Conservation (phyloP, 1,140 invertebrate species). For the Drusus annulatus region DNA sequence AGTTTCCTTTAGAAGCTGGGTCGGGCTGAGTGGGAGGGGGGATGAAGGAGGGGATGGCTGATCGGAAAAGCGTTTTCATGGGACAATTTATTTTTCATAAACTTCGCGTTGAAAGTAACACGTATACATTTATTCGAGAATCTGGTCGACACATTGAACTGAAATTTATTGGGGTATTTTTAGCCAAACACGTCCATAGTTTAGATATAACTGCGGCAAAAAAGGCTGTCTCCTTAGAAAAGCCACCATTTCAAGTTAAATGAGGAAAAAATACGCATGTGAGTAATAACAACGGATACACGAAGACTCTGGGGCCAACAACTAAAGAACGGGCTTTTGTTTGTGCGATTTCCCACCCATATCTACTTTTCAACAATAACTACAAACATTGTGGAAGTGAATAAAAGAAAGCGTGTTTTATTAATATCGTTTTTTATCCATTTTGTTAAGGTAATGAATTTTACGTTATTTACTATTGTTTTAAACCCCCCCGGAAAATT, state of each 20-base stretch:
- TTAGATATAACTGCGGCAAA: conserved; percentile 14
- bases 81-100: conserved; percentile 52
- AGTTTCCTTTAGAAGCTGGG: conserved; percentile 45
- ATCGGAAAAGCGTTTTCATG: conserved; percentile 43
- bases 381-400: no score
- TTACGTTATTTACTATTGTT: no score
- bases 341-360: no score
- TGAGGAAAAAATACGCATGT: neutral
- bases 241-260: conserved; percentile 23
- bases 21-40: neutral
- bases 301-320: neutral
- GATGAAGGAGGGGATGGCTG: neutral
- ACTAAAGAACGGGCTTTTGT: neutral
- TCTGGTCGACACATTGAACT: neutral
- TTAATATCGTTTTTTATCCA: no score
- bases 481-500: no score
- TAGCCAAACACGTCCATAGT: neutral
- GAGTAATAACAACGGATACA: neutral
- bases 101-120: conserved; percentile 32
- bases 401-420: no score
- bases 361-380: no score
- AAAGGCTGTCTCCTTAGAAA: neutral
- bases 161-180: conserved; percentile 27
- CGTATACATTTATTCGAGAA: conserved; percentile 14
- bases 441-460: no score